Percentiles rank a stretch among this genome's conserved stretches.
Evolutionary conservation across 2,797 vertebrate genomes (phyloP).

Genomic region (Vultur gryphus): DNA sequence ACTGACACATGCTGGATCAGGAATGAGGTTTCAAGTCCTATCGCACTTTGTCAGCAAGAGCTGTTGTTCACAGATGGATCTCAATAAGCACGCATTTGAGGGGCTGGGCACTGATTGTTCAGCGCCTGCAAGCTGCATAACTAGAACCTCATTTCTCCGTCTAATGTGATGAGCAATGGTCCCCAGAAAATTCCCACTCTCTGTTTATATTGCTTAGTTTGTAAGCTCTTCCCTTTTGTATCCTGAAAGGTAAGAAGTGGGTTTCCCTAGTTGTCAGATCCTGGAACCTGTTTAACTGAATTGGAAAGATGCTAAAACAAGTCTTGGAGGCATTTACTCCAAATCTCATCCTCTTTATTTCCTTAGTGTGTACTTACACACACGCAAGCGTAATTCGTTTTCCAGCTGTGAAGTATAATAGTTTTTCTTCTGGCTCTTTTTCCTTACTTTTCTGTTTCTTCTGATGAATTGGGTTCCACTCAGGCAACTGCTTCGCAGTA

Average conservation of each 20-base stretch:
- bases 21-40: not conserved
- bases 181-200: not conserved
- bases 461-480: not conserved
- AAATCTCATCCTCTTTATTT: constrained; percentile 12
- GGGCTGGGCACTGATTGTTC: not conserved
- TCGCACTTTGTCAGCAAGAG: not conserved
- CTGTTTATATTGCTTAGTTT: not conserved
- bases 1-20: not conserved
- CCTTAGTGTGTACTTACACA: not conserved
- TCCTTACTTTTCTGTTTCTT: not conserved
- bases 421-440: not conserved
- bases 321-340: not conserved
- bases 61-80: not conserved
- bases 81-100: not conserved
- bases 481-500: not conserved
- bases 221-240: not conserved
- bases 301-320: not conserved
- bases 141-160: not conserved
- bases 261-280: not conserved
- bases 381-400: not conserved
- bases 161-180: not conserved
- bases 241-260: not conserved
- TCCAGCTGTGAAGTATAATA: not conserved
- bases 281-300: not conserved
- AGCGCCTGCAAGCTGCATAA: not conserved